Evolutionary conservation across 2,797 vertebrate genomes (phyloP).

Genomic region (Bufotes viridis): DNA sequence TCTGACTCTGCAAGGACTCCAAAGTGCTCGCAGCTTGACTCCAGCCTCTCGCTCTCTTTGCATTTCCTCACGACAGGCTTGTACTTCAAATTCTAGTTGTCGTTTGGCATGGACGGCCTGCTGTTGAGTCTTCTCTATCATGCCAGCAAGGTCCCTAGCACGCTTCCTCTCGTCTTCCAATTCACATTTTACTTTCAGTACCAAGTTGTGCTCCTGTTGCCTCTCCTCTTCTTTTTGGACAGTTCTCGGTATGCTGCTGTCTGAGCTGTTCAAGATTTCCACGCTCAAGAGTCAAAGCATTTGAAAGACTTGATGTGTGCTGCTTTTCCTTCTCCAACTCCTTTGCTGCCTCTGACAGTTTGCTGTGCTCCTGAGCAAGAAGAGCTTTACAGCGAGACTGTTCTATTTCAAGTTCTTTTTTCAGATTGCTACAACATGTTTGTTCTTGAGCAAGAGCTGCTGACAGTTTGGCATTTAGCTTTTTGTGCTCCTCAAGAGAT

Average conservation of each 20-base stretch:
- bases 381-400: conserved; percentile 84
- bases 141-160: conserved; percentile 74
- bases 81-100: conserved; percentile 75
- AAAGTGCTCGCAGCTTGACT: conserved; percentile 64
- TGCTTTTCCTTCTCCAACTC: conserved; percentile 75
- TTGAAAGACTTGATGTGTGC: conserved; percentile 71
- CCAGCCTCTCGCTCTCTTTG: conserved; percentile 75
- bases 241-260: conserved; percentile 64
- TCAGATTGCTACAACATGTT: conserved; percentile 79
- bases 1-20: conserved; percentile 77
- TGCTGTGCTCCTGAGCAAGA: conserved; percentile 74
- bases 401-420: conserved; percentile 89
- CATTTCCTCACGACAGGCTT: conserved; percentile 69
- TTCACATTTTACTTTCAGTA: conserved; percentile 78
- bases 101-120: conserved; percentile 75
- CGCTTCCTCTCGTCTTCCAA: conserved; percentile 80
- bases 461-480: conserved; percentile 76
- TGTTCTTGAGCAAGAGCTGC: conserved; percentile 84
- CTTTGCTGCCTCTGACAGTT: conserved; percentile 72
- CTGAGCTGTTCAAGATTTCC: conserved; percentile 73
- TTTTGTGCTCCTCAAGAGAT: conserved; percentile 76
- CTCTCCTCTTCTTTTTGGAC: conserved; percentile 71
- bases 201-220: conserved; percentile 73
- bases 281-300: conserved; percentile 78
- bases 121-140: conserved; percentile 75